Base-by-base conservation (phyloP, 2,797 vertebrate genomes). In the Pantherophis vulpinus region DNA sequence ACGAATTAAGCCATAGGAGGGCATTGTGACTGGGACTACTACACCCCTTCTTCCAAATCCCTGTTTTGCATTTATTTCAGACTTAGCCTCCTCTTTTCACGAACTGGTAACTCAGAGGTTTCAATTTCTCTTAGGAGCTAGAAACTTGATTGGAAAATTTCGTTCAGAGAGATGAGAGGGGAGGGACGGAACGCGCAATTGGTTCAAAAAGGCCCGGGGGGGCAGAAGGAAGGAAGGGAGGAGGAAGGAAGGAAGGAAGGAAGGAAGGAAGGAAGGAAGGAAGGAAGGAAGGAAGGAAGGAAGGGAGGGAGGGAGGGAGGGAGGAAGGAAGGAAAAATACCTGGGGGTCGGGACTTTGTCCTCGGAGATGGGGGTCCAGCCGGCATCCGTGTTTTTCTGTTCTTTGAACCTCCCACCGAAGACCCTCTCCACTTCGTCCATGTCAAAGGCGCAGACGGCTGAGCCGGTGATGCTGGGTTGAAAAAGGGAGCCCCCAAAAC, bases 341-440 rank as follows among this genome's bases (percentile, higher is more conserved):
- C 99, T 98, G 29, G 99, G 99, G 2, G 97, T 98, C 0, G 99
- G 99, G 74, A 99, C 99, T 91, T 98, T 98, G 61, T 99, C 99
- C 94, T 99, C 98, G 0, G 98, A 98, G 87, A 99, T 98, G 0
- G 98, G 98, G 0, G 97, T 98, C 99, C 99, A 99, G 70, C 98
- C 97, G 0, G 98, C 98, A 92, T 99, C 98, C 0, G 98, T 97
- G 88, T 98, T 99, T 54, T 97, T 98, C 97, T 99, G 98, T 97
- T 99, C 99, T 42, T 99, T 98, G 92, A 99, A 99, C 96, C 98
- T 98, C 4, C 99, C 99, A 6, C 97, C 97, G 93, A 99, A 99
- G 0, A 98, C 98, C 58, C 95, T 98, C 94, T 99, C 99, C 5
- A 99, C 97, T 66, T 99, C 99, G 0, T 99, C 99, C 98, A 99